Evolutionary conservation across 2,797 vertebrate species (phyloP), one percentile per base, ranked within the genome.

Genomic region (Myotis pilosus): DNA sequence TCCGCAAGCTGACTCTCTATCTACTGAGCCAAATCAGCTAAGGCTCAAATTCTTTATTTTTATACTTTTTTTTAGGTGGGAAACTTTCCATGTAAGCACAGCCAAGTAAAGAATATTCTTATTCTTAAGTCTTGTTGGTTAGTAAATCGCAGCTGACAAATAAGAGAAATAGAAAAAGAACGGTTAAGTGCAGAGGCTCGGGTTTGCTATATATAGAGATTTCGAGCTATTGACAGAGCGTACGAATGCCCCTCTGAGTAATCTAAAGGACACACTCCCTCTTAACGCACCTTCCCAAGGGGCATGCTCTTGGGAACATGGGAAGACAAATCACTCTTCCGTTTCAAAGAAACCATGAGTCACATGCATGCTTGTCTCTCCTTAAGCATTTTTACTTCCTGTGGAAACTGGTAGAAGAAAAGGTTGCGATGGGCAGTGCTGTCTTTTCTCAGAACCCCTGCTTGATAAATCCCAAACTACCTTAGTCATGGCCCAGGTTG

Each of bases 31-130:
- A 47, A 47, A 47, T 47, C 12, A 47, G 47, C 47, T 47, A 47
- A 13, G 47, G 47, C 47, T 33, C 51, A 74, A 22, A 33, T 66
- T 23, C 8, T 11, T 64, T 41, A 8, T 51, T 22, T 33, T 38
- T 23, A 25, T 64, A 5, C 1, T n/a, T 38, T 89, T 38, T 60
- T 68, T 19, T 71, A 0, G 6, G n/a, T 16, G 36, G 36, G 28
- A 88, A 76, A 41, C 28, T 78, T 91, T 68, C 74, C 76, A 41
- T 51, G 75, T 55, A 76, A 92, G 62, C 78, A 11, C 33, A 72
- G 30, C 60, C 60, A 85, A 47, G 60, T 57, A 30, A 81, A 74
- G 33, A 91, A 41, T 76, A 87, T 62, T 83, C 51, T 49, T 78
- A 19, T 33, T 86, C 12, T 30, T 83, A 69, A 33, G 28, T 81